These are phyloP conservation scores for Platyrinchus mystaceus DNA, from an alignment of 2,797 vertebrate species.

Conservation along the genomic window DNA sequence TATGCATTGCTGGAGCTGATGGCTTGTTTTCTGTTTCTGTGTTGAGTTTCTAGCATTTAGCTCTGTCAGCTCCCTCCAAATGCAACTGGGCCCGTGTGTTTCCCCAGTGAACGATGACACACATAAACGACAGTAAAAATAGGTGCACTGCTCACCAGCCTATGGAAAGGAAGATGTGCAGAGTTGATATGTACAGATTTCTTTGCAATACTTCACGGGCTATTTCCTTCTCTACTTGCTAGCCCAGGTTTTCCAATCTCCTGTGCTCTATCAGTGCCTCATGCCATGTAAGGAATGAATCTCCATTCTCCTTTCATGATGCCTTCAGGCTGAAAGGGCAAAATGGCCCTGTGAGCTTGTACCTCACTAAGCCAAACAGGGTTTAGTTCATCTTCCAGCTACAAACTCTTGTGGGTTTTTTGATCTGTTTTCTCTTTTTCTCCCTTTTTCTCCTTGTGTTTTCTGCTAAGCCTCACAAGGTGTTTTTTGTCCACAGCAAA, in stretches of 20 bases:
- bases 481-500: not conserved
- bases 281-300: not conserved
- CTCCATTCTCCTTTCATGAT: not conserved
- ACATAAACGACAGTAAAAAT: not conserved
- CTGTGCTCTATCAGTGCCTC: not conserved
- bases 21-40: not conserved
- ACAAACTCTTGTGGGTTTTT: not conserved
- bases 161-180: not conserved
- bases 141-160: not conserved
- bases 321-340: not conserved
- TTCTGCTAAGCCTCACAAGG: not conserved
- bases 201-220: not conserved
- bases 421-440: not conserved
- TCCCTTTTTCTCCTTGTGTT: not conserved
- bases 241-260: not conserved
- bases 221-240: conserved; percentile 6
- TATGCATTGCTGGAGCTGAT: not conserved
- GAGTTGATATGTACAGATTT: not conserved
- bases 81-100: not conserved
- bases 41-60: not conserved
- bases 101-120: not conserved
- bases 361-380: not conserved
- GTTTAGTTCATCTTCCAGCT: not conserved
- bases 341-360: not conserved
- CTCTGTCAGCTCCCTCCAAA: not conserved